These are phyloP conservation scores for Alligator mississippiensis DNA, from an alignment of 2,113 vertebrate genomes.

Conservation along the genomic window DNA sequence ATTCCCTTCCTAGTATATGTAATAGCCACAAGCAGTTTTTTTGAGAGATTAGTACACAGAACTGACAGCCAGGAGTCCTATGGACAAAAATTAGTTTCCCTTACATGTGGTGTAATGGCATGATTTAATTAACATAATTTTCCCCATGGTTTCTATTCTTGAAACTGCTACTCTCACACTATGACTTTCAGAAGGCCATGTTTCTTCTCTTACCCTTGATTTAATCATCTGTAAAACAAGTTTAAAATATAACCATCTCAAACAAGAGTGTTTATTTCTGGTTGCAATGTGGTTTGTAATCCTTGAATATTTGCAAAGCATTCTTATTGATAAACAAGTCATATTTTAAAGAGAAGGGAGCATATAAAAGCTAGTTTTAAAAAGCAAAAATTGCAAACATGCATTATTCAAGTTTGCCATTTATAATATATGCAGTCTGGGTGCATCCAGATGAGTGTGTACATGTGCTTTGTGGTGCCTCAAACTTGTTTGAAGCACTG, in stretches of 20 bases:
- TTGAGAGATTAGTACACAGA: not conserved
- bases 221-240: not conserved
- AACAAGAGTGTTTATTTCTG: not conserved
- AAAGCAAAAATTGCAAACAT: not conserved
- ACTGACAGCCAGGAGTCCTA: not conserved
- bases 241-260: not conserved
- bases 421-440: not conserved
- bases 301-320: not conserved
- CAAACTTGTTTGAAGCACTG: no score
- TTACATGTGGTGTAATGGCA: not conserved
- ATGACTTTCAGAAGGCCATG: rapidly evolving
- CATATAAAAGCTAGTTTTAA: not conserved
- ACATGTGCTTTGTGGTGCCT: no score
- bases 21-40: not conserved
- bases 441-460: not conserved
- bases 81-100: not conserved
- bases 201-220: not conserved
- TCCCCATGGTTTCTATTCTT: not conserved
- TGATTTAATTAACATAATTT: not conserved
- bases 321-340: not conserved
- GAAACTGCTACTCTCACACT: not conserved
- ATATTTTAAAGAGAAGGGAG: not conserved
- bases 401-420: not conserved
- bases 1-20: not conserved
- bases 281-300: rapidly evolving